phyloP scores from a whole-genome alignment of 53 echinoderm and acorn worm genomes.

The Astropecten irregularis region DNA sequence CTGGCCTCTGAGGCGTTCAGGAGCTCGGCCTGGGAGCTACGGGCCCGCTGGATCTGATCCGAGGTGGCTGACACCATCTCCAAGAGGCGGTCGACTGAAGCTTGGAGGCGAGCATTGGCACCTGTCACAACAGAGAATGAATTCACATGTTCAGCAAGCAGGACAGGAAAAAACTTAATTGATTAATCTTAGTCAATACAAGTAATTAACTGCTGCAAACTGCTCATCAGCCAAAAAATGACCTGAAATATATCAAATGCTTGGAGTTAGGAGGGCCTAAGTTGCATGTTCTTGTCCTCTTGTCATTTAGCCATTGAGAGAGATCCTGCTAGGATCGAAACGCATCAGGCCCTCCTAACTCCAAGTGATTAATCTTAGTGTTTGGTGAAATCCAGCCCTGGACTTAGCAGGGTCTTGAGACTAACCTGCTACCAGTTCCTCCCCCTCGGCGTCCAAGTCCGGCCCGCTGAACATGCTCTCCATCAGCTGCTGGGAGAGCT shows the following conservation, averaged over 20 bases:
- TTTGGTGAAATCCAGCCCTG: too few species aligned
- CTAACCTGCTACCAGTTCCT: constrained; percentile 89
- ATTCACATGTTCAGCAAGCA: neutral
- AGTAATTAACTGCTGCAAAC: too few species aligned
- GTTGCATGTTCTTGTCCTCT: too few species aligned
- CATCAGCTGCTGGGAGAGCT: constrained; percentile 91
- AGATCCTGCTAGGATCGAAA: too few species aligned
- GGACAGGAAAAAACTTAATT: neutral
- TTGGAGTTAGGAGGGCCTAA: too few species aligned
- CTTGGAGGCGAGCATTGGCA: constrained; percentile 77
- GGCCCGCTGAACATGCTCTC: constrained; percentile 98
- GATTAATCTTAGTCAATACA: neutral
- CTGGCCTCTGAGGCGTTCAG: constrained; percentile 53
- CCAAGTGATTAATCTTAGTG: too few species aligned
- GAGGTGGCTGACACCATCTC: constrained; percentile 79
- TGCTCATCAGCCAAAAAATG: too few species aligned
- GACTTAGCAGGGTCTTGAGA: neutral
- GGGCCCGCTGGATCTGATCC: constrained; percentile 68
- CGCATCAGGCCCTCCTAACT: too few species aligned
- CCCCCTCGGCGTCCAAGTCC: constrained; percentile 91
- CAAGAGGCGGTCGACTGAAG: constrained; percentile 79
- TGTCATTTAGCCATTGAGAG: too few species aligned
- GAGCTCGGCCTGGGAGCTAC: constrained; percentile 63
- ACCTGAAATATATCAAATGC: too few species aligned
- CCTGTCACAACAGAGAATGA: constrained; percentile 63